phyloP scores from a whole-genome alignment of 2,888 invertebrate species.

The Spodoptera littoralis region DNA sequence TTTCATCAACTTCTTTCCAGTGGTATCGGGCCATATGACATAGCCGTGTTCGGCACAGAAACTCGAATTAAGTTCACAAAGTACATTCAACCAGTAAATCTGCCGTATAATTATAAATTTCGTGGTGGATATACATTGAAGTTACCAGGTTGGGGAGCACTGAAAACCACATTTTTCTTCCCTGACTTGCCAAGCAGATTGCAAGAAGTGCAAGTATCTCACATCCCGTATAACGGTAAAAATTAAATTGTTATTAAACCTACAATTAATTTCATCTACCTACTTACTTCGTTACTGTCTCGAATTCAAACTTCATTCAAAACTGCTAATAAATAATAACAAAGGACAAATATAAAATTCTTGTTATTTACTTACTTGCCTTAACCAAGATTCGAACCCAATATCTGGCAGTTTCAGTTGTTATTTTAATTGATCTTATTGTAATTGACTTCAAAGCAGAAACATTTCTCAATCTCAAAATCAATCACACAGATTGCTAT shows the following conservation, averaged over 20 bases:
- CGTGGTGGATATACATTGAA: constrained; percentile 59
- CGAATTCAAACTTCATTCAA: too few relatives aligned
- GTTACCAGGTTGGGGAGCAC: constrained; percentile 87
- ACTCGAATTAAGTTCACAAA: constrained; percentile 73
- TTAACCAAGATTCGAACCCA: too few relatives aligned
- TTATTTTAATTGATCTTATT: too few relatives aligned
- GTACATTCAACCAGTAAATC: constrained; percentile 79
- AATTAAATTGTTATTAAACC: background rate
- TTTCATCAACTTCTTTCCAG: constrained; percentile 19
- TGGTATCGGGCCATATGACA: constrained; percentile 85
- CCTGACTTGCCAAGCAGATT: constrained; percentile 79
- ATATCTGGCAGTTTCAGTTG: too few relatives aligned
- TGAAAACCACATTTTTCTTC: constrained; percentile 74
- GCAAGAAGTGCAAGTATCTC: constrained; percentile 81
- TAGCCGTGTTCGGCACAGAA: constrained; percentile 83
- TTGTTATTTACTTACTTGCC: too few relatives aligned
- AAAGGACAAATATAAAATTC: too few relatives aligned
- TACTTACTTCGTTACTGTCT: too few relatives aligned
- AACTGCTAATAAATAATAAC: too few relatives aligned
- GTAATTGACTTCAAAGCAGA: too few relatives aligned
- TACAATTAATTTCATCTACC: too few relatives aligned
- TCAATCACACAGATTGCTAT: constrained; percentile 75
- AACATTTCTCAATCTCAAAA: too few relatives aligned
- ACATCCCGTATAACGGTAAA: constrained; percentile 78
- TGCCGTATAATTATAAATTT: constrained; percentile 74